Evolutionary conservation across 2,888 invertebrate genomes (phyloP), one percentile per base, ranked within the genome.

Genomic region (Chymomyza amoena): DNA sequence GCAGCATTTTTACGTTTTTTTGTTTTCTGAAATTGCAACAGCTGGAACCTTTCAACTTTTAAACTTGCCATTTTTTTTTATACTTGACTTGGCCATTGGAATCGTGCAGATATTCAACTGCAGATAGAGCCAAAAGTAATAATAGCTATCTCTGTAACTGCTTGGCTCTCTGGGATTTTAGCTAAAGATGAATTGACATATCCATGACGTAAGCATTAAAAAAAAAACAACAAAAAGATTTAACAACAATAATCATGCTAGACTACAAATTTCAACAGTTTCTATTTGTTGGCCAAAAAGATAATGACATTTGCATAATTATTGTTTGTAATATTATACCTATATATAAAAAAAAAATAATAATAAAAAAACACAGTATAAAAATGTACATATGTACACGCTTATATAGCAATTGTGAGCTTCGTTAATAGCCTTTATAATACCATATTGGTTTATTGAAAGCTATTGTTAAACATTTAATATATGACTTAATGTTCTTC

Each of bases 301-400:
- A 72, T 74, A 61, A 59, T 76, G 73, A 78, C 76, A 79, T 82
- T 73, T 73, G 72, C 75, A 81, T 81, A 82, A 83, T 81, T 79
- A 79, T 54, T 54, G 39, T 45, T 45, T 45, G 39, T 45, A 45
- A 13, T 13, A 13, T 13, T 6, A 36, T 36, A 36, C 1, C 5
- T 6, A 36, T 6, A 36, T 1, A 36, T 7, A 36, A 36, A 2
- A 36, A 3, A 9, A 36, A 7, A 36, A 36, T 9, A n/a, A n/a
- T n/a, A n/a, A n/a, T n/a, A n/a, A n/a, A n/a, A n/a, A n/a, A n/a
- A n/a, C n/a, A n/a, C n/a, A n/a, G n/a, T n/a, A n/a, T n/a, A n/a
- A n/a, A n/a, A n/a, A n/a, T n/a, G n/a, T 5, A 39, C 10, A 13
- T 13, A 13, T 45, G 13, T 45, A 45, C 32, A 13, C 3, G 13